Percentiles rank a stretch among this genome's conserved stretches.
Conservation (phyloP, 2,797 vertebrate genomes). For the Ctenopoma multispine region DNA sequence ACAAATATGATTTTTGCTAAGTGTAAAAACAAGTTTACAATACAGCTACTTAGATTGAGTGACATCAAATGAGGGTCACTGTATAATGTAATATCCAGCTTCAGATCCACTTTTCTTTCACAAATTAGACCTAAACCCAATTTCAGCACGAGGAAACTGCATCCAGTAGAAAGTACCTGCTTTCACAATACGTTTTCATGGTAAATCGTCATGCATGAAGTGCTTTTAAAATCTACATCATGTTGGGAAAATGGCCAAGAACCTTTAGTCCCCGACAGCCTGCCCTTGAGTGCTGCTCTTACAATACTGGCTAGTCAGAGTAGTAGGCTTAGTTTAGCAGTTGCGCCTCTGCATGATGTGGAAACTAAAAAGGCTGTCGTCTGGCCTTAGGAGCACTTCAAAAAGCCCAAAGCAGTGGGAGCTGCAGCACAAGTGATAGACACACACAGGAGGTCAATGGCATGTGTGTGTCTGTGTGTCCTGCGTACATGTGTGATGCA, state of each 20-base stretch:
- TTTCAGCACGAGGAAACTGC: slow-evolving; percentile 5
- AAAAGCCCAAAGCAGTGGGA: slow-evolving; percentile 73
- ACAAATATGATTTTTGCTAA: too few relatives aligned
- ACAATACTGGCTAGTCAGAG: slow-evolving; percentile 50
- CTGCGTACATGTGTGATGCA: slow-evolving; percentile 31
- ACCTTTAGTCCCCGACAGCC: slow-evolving; percentile 48
- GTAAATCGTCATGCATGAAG: slow-evolving; percentile 44
- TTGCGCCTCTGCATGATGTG: slow-evolving; percentile 63
- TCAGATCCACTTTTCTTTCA: neutral
- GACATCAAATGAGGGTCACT: neutral
- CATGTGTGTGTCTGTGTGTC: slow-evolving; percentile 31
- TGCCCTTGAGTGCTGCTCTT: slow-evolving; percentile 61
- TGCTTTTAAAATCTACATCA: slow-evolving; percentile 64
- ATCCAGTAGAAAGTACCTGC: slow-evolving; percentile 16
- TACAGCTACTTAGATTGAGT: too few relatives aligned
- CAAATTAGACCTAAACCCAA: neutral
- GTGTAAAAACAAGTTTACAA: too few relatives aligned
- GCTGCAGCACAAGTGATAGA: slow-evolving; percentile 63
- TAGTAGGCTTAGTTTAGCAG: slow-evolving; percentile 57
- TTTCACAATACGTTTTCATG: slow-evolving; percentile 37
- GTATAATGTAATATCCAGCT: neutral
- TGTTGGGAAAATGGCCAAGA: slow-evolving; percentile 52
- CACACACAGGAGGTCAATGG: slow-evolving; percentile 60
- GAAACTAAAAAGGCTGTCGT: slow-evolving; percentile 73
- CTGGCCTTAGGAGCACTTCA: slow-evolving; percentile 76